These are phyloP conservation scores for Laticauda colubrina DNA, from an alignment of 2,113 vertebrate species.

Conservation along the genomic window DNA sequence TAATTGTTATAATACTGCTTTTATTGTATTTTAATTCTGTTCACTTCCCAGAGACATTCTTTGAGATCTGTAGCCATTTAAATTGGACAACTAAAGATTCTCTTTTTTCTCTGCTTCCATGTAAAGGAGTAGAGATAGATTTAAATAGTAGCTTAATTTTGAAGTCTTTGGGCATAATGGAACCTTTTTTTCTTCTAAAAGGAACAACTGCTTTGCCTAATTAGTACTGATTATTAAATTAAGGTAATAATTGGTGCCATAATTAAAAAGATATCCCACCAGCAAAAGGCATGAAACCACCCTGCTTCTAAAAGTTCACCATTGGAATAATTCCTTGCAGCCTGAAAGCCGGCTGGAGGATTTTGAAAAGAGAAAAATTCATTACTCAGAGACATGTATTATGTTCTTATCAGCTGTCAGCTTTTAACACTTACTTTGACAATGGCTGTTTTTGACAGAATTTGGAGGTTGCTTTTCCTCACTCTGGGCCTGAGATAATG, in stretches of 20 bases:
- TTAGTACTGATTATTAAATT: conserved; percentile 64
- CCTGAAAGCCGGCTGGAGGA: conserved; percentile 54
- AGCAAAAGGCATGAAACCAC: conserved; percentile 47
- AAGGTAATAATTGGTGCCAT: conserved; percentile 59
- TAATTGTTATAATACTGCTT: neutral
- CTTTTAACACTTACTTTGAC: conserved; percentile 57
- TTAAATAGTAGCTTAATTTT: neutral
- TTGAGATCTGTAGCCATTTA: neutral
- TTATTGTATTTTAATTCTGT: neutral
- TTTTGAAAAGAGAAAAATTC: conserved; percentile 13
- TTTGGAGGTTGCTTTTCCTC: conserved; percentile 64
- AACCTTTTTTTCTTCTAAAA: conserved; percentile 27
- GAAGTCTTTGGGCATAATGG: neutral
- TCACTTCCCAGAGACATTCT: neutral
- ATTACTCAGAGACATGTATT: conserved; percentile 50
- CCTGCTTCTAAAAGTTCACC: conserved; percentile 29
- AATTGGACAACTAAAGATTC: neutral
- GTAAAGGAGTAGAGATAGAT: neutral
- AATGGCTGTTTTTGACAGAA: conserved; percentile 69
- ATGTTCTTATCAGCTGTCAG: conserved; percentile 53
- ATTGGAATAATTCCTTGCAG: conserved; percentile 12
- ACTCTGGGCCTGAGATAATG: conserved; percentile 73
- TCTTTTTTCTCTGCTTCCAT: neutral
- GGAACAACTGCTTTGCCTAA: conserved; percentile 49
- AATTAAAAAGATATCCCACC: conserved; percentile 49